These are phyloP conservation scores for Nasua narica DNA, from an alignment of 2,797 vertebrate genomes.

Conservation along the genomic window DNA sequence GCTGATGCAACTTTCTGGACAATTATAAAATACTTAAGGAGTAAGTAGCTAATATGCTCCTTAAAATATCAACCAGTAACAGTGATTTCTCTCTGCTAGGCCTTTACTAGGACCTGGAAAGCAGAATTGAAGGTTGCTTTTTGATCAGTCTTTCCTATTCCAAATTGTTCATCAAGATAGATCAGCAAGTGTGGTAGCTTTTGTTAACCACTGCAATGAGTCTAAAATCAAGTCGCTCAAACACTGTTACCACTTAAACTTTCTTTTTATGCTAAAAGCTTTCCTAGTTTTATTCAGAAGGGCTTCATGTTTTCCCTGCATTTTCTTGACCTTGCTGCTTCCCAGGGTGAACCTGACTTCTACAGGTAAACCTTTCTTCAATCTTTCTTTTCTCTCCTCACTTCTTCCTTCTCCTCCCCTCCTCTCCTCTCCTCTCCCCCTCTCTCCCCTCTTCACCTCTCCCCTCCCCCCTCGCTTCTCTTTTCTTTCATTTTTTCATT, in stretches of 20 bases:
- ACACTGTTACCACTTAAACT: background rate
- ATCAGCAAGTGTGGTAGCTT: background rate
- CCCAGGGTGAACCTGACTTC: background rate
- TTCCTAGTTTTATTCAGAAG: background rate
- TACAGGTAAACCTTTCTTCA: background rate
- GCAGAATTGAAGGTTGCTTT: background rate
- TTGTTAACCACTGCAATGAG: background rate
- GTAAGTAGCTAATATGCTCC: background rate
- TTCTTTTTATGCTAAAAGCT: background rate
- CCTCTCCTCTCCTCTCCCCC: fast-evolving
- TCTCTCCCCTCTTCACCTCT: fast-evolving
- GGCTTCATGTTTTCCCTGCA: background rate
- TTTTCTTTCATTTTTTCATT: background rate
- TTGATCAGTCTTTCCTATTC: background rate
- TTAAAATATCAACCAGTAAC: background rate
- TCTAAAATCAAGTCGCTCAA: background rate
- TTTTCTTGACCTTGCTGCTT: background rate
- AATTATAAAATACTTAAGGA: background rate
- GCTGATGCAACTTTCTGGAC: background rate
- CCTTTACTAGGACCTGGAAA: background rate
- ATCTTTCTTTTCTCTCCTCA: background rate
- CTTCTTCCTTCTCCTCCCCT: no score
- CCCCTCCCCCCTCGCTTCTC: background rate
- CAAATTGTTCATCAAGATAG: background rate
- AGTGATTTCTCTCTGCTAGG: background rate